Percentiles rank a stretch among this genome's conserved stretches.
phyloP scores from a whole-genome alignment of 1,140 invertebrate genomes.

The Oryctes rhinoceros region DNA sequence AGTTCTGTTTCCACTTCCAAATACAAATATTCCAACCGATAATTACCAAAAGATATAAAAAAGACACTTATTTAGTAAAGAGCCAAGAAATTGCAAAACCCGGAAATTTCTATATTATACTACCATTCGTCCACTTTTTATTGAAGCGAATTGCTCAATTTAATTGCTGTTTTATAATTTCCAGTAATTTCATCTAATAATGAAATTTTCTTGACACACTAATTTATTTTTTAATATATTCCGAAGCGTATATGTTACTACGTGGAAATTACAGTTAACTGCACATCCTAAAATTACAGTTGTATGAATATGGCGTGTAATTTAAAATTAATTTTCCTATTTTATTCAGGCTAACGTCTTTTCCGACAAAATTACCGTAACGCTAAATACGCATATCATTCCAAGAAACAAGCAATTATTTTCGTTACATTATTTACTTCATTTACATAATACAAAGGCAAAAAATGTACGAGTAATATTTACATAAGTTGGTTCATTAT shows the following conservation, averaged over 20 bases:
- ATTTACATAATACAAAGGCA: constrained; percentile 5
- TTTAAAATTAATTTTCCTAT: background rate
- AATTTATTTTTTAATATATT: constrained; percentile 13
- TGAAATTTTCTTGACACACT: background rate
- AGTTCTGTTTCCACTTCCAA: no score
- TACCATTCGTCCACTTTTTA: no score
- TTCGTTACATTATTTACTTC: background rate
- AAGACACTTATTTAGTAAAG: no score
- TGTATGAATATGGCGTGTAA: background rate
- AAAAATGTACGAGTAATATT: background rate
- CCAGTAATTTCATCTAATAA: no score
- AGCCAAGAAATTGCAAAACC: no score
- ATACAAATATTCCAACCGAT: no score
- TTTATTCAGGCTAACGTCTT: background rate
- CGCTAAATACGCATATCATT: constrained; percentile 2
- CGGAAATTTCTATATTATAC: no score
- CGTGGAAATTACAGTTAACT: no score
- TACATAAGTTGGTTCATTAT: background rate
- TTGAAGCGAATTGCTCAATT: no score
- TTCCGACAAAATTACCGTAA: background rate
- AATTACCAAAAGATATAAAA: no score
- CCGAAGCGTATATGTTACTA: background rate
- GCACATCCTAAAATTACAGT: background rate
- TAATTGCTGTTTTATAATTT: no score
- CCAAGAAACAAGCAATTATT: constrained; percentile 20